Percentiles rank a stretch among this genome's conserved stretches.
Evolutionary conservation across 2,888 invertebrate species (phyloP).

Genomic region (Epsilonema sp.): DNA sequence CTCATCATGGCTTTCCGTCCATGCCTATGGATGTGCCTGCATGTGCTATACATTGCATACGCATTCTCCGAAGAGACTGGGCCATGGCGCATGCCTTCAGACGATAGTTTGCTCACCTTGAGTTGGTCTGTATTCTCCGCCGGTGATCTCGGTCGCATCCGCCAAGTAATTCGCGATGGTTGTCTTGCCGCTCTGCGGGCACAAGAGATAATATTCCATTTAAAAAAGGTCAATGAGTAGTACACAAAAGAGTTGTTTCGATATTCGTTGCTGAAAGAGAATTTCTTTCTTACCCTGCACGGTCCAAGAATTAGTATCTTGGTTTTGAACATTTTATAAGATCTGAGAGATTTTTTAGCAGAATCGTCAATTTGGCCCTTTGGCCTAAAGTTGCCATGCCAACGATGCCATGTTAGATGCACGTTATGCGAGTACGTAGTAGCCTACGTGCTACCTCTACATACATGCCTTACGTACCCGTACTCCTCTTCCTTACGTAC

Average conservation of each 20-base stretch:
- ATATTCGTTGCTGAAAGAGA: background rate
- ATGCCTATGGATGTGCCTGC: no score
- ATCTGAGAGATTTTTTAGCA: no score
- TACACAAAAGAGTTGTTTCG: no score
- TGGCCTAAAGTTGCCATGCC: no score
- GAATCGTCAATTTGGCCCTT: no score
- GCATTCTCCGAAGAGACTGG: no score
- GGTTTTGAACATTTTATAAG: conserved; percentile 7
- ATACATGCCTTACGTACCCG: no score
- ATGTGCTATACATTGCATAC: no score
- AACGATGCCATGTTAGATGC: background rate
- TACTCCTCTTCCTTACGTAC: no score
- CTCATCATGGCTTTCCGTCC: no score
- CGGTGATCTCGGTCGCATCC: conserved; percentile 44
- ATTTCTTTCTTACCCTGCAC: background rate
- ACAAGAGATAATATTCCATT: conserved; percentile 7
- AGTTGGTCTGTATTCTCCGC: conserved; percentile 44
- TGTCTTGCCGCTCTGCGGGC: conserved; percentile 49
- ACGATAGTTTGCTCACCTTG: no score
- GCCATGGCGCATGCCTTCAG: no score
- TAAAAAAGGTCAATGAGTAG: conserved; percentile 1
- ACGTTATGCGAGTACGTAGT: background rate
- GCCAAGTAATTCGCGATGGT: conserved; percentile 49
- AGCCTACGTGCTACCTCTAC: conserved; percentile 12
- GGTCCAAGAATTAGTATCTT: conserved; percentile 9